Conservation (phyloP, 2,113 vertebrate species). For the Otocyon megalotis region DNA sequence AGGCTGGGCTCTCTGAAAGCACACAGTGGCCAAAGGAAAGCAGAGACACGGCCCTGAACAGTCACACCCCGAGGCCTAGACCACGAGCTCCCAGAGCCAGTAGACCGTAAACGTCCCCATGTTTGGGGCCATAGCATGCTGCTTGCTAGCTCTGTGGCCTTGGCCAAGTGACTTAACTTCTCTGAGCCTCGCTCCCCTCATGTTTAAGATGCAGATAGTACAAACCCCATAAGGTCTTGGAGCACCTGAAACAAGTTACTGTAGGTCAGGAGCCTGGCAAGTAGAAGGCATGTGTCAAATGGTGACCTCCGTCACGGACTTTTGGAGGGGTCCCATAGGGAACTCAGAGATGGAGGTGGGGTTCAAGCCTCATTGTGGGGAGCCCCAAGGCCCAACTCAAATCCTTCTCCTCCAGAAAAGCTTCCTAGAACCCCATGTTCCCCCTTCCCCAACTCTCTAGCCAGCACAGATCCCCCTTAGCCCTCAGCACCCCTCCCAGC, state of each 20-base stretch:
- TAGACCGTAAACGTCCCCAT: accelerated
- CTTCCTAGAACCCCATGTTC: not conserved
- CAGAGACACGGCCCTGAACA: not conserved
- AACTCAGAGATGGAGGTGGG: not conserved
- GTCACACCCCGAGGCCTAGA: not conserved
- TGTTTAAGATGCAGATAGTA: not conserved
- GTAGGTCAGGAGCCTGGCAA: not conserved
- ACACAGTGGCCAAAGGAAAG: accelerated
- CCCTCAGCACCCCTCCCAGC: not conserved
- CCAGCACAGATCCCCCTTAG: not conserved
- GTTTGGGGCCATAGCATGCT: not conserved
- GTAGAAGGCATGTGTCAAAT: not conserved
- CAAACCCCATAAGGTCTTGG: not conserved
- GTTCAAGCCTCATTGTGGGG: not conserved
- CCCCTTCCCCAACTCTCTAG: not conserved
- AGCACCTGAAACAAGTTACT: not conserved
- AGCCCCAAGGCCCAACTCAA: not conserved
- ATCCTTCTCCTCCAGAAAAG: not conserved
- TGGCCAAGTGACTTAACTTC: not conserved
- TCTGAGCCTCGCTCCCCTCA: not conserved
- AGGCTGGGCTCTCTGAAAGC: not conserved
- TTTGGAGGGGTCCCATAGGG: not conserved
- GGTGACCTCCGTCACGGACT: not conserved
- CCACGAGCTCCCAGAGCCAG: not conserved
- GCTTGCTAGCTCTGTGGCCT: not conserved